These are phyloP conservation scores for Speoplatyrhinus poulsoni DNA, from an alignment of 2,113 vertebrate genomes.

Conservation along the genomic window DNA sequence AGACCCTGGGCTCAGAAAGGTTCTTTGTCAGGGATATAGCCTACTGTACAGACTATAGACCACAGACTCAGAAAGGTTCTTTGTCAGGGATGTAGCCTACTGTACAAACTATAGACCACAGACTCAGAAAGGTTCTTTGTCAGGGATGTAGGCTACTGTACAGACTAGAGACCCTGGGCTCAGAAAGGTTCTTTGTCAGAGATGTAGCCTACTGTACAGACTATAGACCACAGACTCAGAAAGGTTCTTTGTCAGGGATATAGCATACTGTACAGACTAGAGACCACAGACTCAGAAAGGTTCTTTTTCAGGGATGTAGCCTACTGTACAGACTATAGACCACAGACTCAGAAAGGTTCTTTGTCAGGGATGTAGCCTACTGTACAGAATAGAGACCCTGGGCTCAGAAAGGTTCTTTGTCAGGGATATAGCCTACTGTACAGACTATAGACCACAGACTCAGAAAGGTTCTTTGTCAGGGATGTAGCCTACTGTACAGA, in stretches of 20 bases:
- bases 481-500: too few species aligned
- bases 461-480: too few species aligned
- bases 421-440: neutral
- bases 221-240: neutral
- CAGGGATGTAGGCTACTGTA: too few species aligned
- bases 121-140: too few species aligned
- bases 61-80: too few species aligned
- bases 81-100: neutral
- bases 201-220: neutral
- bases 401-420: neutral
- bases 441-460: neutral
- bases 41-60: too few species aligned
- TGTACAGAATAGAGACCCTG: neutral
- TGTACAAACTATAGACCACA: neutral
- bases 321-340: neutral
- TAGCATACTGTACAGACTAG: too few species aligned
- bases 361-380: too few species aligned
- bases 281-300: neutral
- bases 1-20: neutral
- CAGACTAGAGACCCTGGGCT: too few species aligned
- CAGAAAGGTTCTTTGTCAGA: too few species aligned
- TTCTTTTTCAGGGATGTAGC: neutral
- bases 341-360: neutral
- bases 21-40: too few species aligned
- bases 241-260: too few species aligned